Conservation (phyloP, 2,797 vertebrate genomes). For the Pyrocephalus nanus region DNA sequence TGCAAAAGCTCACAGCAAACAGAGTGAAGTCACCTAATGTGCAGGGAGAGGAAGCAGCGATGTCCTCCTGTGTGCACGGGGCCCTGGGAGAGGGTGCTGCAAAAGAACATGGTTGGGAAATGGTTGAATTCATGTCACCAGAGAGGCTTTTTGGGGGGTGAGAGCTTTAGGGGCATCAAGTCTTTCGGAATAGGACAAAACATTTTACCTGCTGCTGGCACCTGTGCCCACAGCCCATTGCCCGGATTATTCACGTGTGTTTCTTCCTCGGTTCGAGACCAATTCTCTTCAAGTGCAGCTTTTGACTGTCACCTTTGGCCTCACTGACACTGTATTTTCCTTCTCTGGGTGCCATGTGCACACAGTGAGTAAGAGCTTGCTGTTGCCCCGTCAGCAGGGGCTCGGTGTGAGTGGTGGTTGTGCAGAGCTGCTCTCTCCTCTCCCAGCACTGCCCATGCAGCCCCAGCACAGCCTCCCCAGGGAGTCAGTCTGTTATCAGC, state of each 20-base stretch:
- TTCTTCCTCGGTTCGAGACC: neutral
- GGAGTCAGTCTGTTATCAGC: neutral
- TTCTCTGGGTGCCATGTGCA: neutral
- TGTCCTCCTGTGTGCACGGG: conserved; percentile 19
- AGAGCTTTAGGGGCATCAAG: neutral
- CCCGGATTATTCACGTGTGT: neutral
- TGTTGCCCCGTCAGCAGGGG: neutral
- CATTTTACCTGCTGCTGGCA: neutral
- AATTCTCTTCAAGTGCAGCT: neutral
- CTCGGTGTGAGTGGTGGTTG: neutral
- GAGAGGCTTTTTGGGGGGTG: neutral
- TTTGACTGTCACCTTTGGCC: neutral
- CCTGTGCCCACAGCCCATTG: neutral
- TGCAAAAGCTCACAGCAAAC: conserved; percentile 67
- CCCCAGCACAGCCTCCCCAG: neutral
- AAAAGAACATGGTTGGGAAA: neutral
- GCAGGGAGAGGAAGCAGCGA: neutral
- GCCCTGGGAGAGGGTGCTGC: conserved; percentile 1
- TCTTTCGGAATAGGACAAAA: neutral
- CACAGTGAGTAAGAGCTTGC: neutral
- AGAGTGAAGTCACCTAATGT: conserved; percentile 60
- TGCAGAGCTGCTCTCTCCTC: neutral
- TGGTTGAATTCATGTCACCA: neutral
- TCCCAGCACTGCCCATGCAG: neutral
- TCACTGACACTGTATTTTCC: neutral